phyloP scores from a whole-genome alignment of 1,140 invertebrate genomes.

The Psix sp. region DNA sequence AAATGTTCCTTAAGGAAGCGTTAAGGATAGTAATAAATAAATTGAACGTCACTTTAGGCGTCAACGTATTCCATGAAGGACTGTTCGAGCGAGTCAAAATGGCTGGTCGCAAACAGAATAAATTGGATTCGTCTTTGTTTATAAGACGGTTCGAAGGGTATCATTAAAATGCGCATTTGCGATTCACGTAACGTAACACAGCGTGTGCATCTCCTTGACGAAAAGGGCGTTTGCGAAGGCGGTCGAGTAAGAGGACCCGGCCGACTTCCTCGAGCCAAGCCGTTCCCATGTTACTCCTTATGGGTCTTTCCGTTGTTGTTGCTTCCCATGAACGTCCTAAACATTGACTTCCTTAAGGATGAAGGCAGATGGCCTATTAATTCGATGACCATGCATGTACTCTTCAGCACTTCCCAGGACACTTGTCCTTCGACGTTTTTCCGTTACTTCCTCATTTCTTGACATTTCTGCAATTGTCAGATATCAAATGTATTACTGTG shows the following conservation, averaged over 20 bases:
- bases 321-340: conserved; percentile 78
- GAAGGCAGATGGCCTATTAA: conserved; percentile 76
- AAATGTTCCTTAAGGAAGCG: too few species aligned
- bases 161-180: conserved; percentile 55
- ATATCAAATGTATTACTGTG: conserved; percentile 1
- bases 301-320: conserved; percentile 77
- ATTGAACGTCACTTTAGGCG: too few species aligned
- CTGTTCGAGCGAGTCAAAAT: too few species aligned
- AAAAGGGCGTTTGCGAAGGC: conserved; percentile 53
- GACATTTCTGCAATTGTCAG: conserved; percentile 9
- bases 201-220: conserved; percentile 51
- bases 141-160: conserved; percentile 40
- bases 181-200: conserved; percentile 53
- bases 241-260: conserved; percentile 56
- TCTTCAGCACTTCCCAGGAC: conserved; percentile 58
- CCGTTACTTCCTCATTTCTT: conserved; percentile 53
- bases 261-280: conserved; percentile 64
- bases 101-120: conserved; percentile 35
- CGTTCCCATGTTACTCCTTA: conserved; percentile 74
- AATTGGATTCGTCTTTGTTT: conserved; percentile 53
- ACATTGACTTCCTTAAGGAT: conserved; percentile 76
- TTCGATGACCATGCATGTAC: conserved; percentile 68
- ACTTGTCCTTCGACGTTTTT: conserved; percentile 56
- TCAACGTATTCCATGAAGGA: too few species aligned
- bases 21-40: too few species aligned